Evolutionary conservation across 1,140 invertebrate species (phyloP), one percentile per base, ranked within the genome.

Genomic region (Atta colombica): DNA sequence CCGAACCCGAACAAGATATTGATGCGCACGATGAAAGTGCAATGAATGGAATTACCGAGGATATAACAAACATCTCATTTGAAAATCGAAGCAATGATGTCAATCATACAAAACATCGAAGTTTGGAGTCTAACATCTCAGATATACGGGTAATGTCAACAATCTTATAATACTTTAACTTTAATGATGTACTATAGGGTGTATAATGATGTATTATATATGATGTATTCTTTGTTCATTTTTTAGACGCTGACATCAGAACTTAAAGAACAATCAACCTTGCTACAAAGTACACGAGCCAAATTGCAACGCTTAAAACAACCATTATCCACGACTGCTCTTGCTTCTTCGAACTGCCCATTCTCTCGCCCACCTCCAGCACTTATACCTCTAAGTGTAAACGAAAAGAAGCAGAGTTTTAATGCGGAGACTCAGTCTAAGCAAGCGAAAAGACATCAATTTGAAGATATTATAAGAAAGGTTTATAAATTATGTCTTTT

Each of bases 391-490:
- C 55, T 86, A 28, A 72, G 68, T 60, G 45, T 10, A 25, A 61
- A 71, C 7, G 93, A 94, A 16, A 94, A 93, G 75, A 93, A 94
- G 35, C 89, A 87, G 31, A 94, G 91, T 66, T 92, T 92, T 72
- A 91, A 90, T 31, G 89, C 74, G 1, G 92, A 93, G 16, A 63
- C 77, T 58, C 90, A 93, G 39, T 87, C 89, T 31, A 68, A 74
- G 7, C 93, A 94, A 74, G 80, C 88, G 8, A 95, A 95, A 89
- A 91, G 89, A 68, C 87, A 91, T 45, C 93, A 94, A 80, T 78
- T 95, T 10, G 95, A 95, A 74, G 94, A 95, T 87, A 78, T 94
- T 39, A 90, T 94, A 85, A 88, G 91, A 65, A 96, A 96, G 93
- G 94, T 95, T 39, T 12, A 35, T 12, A 10, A 55, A 75, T 66